phyloP scores from a whole-genome alignment of 2,888 invertebrate genomes.

The Priocnemis perturbator region DNA sequence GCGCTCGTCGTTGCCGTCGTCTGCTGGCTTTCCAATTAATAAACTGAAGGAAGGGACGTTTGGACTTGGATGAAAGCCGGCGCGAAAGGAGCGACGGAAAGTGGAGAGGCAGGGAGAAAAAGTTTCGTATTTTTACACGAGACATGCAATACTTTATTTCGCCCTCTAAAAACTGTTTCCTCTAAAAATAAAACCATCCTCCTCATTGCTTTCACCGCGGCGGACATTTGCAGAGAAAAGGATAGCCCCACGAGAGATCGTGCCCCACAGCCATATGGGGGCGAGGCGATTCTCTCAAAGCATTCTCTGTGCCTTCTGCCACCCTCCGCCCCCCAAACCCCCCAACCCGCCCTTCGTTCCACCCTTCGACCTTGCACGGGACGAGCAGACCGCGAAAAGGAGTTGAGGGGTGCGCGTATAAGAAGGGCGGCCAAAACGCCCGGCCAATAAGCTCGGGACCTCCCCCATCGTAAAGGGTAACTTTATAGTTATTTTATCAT shows the following conservation, averaged over 20 bases:
- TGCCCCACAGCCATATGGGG: constrained; percentile 15
- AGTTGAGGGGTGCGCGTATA: constrained; percentile 36
- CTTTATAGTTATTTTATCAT: constrained; percentile 67
- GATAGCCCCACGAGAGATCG: constrained; percentile 1
- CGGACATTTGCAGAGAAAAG: constrained; percentile 11
- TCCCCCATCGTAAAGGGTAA: constrained; percentile 59
- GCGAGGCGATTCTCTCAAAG: constrained; percentile 23
- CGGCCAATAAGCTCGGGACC: constrained; percentile 56
- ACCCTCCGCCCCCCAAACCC: neutral
- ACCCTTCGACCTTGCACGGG: too few species aligned
- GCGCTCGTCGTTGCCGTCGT: too few species aligned
- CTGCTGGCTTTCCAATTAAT: too few species aligned
- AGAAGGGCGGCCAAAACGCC: constrained; percentile 40
- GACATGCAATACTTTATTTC: constrained; percentile 10
- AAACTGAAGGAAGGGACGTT: too few species aligned
- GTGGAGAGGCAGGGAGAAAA: neutral
- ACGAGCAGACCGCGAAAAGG: constrained; percentile 25
- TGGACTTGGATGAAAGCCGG: neutral
- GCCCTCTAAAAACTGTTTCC: constrained; percentile 5
- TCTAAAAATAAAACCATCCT: constrained; percentile 13
- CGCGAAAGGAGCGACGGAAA: neutral
- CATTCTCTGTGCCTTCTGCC: constrained; percentile 16
- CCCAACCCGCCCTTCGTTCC: too few species aligned
- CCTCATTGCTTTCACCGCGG: constrained; percentile 9
- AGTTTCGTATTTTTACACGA: constrained; percentile 3